A percentile compares a stretch with the other conserved stretches of the same genome.
phyloP scores from a whole-genome alignment of 2,797 vertebrate species.

The Xerus rutilus region DNA sequence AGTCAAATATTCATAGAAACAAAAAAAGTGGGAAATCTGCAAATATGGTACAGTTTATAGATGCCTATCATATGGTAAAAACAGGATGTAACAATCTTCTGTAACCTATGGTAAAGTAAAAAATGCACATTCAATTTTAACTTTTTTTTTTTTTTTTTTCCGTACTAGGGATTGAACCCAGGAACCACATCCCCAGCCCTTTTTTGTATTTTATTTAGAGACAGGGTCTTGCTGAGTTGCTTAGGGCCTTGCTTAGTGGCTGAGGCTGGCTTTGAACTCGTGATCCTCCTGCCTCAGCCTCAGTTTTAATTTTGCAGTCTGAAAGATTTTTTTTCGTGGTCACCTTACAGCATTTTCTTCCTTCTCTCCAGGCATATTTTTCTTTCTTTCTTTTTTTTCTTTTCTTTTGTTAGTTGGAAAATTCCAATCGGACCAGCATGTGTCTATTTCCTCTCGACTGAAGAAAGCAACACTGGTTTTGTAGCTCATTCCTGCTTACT shows the following conservation, averaged over 20 bases:
- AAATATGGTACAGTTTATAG: neutral
- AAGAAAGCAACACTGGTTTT: neutral
- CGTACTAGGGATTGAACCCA: too few species aligned
- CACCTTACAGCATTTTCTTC: constrained; percentile 26
- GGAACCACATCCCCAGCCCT: too few species aligned
- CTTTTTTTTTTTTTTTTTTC: too few species aligned
- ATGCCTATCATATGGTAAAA: neutral
- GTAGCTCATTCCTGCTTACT: neutral
- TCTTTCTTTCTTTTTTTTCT: constrained; percentile 61
- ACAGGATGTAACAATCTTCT: neutral
- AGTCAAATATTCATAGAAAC: neutral
- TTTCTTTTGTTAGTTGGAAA: neutral
- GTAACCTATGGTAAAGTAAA: neutral
- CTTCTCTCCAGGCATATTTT: constrained; percentile 40
- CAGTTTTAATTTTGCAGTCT: constrained; percentile 29
- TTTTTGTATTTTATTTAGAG: too few species aligned
- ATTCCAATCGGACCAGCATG: constrained; percentile 29
- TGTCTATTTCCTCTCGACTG: constrained; percentile 7
- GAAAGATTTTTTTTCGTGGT: constrained; percentile 53
- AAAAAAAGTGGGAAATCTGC: neutral
- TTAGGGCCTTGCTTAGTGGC: too few species aligned
- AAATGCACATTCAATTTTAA: neutral
- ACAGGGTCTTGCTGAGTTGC: too few species aligned
- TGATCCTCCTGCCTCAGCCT: too few species aligned
- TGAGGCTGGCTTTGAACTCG: too few species aligned